Percentiles rank a stretch among this genome's conserved stretches.
Conservation (phyloP, 1,140 invertebrate genomes). For the Diuraphis noxia region DNA sequence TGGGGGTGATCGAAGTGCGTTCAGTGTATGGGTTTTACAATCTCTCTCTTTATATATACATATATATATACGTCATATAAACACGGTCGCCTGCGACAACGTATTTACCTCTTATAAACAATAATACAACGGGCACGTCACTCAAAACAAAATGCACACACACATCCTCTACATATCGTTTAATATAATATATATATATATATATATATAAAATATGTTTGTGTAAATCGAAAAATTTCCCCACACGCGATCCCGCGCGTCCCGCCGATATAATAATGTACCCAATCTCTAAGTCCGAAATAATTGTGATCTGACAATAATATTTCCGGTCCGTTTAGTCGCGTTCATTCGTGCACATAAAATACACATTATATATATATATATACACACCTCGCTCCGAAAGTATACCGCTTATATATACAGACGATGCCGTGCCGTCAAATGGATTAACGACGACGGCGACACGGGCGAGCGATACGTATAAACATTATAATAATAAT, state of each 20-base stretch:
- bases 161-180: neutral
- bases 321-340: conserved; percentile 35
- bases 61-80: neutral
- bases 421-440: conserved; percentile 8
- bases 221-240: neutral
- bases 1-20: neutral
- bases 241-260: neutral
- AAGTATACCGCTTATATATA: neutral
- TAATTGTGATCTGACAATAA: conserved; percentile 28
- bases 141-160: neutral
- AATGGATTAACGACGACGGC: conserved; percentile 39
- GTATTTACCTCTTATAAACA: conserved; percentile 3
- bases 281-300: conserved; percentile 37
- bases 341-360: neutral
- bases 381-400: neutral
- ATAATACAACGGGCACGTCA: neutral
- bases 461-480: neutral
- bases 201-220: neutral
- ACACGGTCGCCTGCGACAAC: neutral
- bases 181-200: neutral
- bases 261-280: neutral
- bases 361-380: neutral
- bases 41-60: too few relatives aligned
- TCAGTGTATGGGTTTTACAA: neutral
- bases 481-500: neutral